Conservation (phyloP, 2,888 invertebrate species). For the Venustoraphidia nigricollis region DNA sequence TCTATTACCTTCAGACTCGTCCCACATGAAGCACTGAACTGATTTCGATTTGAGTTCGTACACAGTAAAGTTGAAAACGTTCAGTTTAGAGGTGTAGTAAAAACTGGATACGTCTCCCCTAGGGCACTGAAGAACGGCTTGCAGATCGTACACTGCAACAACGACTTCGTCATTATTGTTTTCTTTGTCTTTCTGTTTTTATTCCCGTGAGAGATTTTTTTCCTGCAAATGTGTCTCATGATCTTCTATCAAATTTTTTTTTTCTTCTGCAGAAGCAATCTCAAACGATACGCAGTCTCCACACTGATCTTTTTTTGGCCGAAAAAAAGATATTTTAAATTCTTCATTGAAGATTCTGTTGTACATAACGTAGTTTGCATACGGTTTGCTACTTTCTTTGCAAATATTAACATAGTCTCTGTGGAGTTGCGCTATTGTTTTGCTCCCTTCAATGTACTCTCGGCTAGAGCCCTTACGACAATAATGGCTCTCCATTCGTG, state of each 20-base stretch:
- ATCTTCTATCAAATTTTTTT: neutral
- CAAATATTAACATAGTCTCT: conserved; percentile 12
- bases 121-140: conserved; percentile 18
- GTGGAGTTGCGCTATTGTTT: conserved; percentile 13
- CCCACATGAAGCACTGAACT: neutral
- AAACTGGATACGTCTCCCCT: conserved; percentile 16
- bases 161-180: no score
- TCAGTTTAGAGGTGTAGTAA: no score
- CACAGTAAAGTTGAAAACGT: conserved; percentile 15
- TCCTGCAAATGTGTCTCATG: conserved; percentile 1
- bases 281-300: conserved; percentile 11
- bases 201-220: neutral
- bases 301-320: conserved; percentile 11
- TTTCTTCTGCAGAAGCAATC: conserved; percentile 6
- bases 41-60: neutral
- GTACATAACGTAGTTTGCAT: conserved; percentile 9
- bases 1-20: neutral
- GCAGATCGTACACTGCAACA: conserved; percentile 16
- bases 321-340: conserved; percentile 9
- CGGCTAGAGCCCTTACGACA: conserved; percentile 11
- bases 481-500: conserved; percentile 16
- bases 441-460: conserved; percentile 16
- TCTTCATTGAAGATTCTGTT: conserved; percentile 11
- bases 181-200: neutral
- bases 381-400: conserved; percentile 1